phyloP scores from a whole-genome alignment of 2,797 vertebrate genomes.

The Aulostomus chinensis region DNA sequence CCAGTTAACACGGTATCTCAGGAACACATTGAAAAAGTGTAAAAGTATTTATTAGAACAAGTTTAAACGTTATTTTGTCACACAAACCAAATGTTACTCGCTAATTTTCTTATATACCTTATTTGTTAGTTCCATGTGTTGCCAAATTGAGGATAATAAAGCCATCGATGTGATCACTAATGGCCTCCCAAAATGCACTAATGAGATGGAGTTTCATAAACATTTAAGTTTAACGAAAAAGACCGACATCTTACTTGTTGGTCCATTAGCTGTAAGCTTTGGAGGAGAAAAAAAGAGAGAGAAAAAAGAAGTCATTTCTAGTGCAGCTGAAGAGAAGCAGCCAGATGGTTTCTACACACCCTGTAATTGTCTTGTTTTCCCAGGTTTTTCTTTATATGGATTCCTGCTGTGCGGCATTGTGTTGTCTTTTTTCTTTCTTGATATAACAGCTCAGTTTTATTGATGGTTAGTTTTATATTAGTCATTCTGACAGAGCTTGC shows the following conservation, averaged over 20 bases:
- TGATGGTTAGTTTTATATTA: not conserved
- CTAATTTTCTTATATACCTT: no score
- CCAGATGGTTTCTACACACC: conserved; percentile 47
- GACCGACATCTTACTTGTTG: conserved; percentile 43
- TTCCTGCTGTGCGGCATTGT: conserved; percentile 27
- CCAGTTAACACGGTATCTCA: no score
- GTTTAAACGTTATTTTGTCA: no score
- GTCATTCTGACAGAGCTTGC: not conserved
- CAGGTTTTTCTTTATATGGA: conserved; percentile 37
- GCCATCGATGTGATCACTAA: conserved; percentile 37
- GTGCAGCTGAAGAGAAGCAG: conserved; percentile 30
- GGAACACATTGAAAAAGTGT: no score
- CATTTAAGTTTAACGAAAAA: conserved; percentile 34
- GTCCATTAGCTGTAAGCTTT: conserved; percentile 51
- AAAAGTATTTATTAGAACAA: no score
- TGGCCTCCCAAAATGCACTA: conserved; percentile 35
- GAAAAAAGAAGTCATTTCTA: conserved; percentile 31
- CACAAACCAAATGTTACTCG: no score
- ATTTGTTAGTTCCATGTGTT: not conserved
- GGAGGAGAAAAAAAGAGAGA: not conserved
- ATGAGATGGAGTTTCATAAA: conserved; percentile 21
- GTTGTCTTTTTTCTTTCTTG: conserved; percentile 18
- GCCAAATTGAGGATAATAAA: conserved; percentile 22
- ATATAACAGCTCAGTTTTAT: conserved; percentile 30
- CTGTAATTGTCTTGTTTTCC: conserved; percentile 52